phyloP scores from a whole-genome alignment of 2,888 invertebrate genomes.

The Drosophila monieri region DNA sequence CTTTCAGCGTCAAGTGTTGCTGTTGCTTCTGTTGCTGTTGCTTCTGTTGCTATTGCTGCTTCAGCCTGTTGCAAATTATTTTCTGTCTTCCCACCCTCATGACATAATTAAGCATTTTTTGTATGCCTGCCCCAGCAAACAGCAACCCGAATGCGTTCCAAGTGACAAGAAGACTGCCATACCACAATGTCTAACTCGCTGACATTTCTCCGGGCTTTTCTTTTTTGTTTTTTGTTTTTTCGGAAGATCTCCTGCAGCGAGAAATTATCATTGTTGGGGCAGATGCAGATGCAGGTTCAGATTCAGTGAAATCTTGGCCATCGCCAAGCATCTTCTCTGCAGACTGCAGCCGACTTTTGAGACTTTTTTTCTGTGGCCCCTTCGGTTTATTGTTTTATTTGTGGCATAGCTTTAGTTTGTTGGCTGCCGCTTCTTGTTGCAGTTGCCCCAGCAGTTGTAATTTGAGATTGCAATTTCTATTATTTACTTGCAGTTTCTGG shows the following conservation, averaged over 20 bases:
- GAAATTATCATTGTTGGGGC: conserved; percentile 66
- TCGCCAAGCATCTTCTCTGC: conserved; percentile 27
- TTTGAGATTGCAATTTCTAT: conserved; percentile 64
- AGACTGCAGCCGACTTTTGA: conserved; percentile 10
- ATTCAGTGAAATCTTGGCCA: conserved; percentile 64
- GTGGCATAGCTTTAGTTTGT: conserved; percentile 49
- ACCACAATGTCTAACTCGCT: conserved; percentile 56
- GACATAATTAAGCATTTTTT: conserved; percentile 83
- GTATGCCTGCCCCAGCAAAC: conserved; percentile 27
- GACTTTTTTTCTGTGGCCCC: conserved; percentile 23
- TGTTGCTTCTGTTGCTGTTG: background rate
- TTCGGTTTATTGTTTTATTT: conserved; percentile 61
- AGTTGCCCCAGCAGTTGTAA: conserved; percentile 55
- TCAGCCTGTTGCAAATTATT: conserved; percentile 49
- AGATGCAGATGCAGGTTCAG: conserved; percentile 43
- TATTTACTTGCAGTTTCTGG: conserved; percentile 74
- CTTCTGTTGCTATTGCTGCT: conserved; percentile 15
- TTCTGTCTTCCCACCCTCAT: conserved; percentile 83
- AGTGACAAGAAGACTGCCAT: conserved; percentile 54
- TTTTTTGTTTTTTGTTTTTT: conserved; percentile 43
- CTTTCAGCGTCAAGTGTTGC: conserved; percentile 12
- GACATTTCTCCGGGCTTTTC: conserved; percentile 56
- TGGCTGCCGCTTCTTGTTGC: conserved; percentile 18
- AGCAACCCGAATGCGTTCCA: conserved; percentile 39
- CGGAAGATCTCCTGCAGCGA: conserved; percentile 67